Evolutionary conservation across 1,140 invertebrate species (phyloP), one percentile per base, ranked within the genome.

Genomic region (Cydia fagiglandana): DNA sequence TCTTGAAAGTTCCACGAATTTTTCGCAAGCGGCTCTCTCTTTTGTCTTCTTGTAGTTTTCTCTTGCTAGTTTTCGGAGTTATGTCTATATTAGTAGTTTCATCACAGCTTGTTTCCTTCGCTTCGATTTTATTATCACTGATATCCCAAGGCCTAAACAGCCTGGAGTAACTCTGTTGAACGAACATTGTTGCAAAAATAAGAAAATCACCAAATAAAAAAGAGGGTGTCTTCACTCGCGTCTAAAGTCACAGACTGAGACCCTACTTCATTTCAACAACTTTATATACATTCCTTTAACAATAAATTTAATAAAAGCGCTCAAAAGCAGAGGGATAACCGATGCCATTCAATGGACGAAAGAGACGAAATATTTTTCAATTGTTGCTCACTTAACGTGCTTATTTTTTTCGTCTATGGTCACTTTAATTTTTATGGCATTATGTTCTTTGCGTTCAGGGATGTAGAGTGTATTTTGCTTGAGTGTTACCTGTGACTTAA

Each of bases 271-370:
- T 86, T 86, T 88, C 86, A 79, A 86, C 88, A 91, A 92, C 85
- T 91, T 91, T 92, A 91, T 92, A 92, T 92, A 92, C 89, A 92
- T 90, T 91, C 81, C 81, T 90, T 90, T 90, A 87, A 91, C 89
- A 90, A 93, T 93, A 91, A 93, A 91, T 93, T 93, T 91, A 89
- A 90, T 93, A 93, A 91, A 91, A 88, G 85, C 86, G 68, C 77
- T 85, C 84, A 80, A 84, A 85, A 90, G 85, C 80, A 88, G 90
- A 90, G 91, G 90, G 90, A 93, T 87, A 82, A 76, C 79, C 79
- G 78, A 24, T 83, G 80, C 88, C 82, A 86, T 92, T 91, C 83
- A 91, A 88, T 86, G 87, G 84, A 86, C 77, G 91, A 91, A 86
- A 91, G 91, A 91, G 91, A 93, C 84, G 86, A 85, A 91, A 91